phyloP scores from a whole-genome alignment of 2,797 vertebrate genomes.

The Synaphobranchus kaupii region DNA sequence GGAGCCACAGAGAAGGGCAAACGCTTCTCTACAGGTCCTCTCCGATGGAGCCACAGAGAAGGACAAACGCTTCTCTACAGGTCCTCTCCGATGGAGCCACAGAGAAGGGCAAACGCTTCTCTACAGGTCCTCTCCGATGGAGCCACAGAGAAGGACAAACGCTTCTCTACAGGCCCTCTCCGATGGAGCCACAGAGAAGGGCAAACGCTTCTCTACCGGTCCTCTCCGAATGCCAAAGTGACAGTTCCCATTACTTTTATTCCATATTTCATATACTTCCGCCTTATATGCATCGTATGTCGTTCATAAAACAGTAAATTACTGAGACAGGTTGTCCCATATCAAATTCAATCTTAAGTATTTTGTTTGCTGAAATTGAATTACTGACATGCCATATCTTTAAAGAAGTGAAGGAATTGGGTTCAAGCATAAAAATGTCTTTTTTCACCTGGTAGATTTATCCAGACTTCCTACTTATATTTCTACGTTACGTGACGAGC shows the following conservation, averaged over 20 bases:
- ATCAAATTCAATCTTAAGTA: neutral
- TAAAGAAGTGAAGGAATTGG: neutral
- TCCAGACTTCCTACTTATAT: neutral
- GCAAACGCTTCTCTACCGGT: neutral
- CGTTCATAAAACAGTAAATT: neutral
- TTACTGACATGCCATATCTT: neutral
- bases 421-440: neutral
- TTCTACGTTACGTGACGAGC: neutral
- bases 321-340: neutral
- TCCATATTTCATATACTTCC: neutral
- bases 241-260: neutral
- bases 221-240: neutral
- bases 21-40: neutral
- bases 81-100: neutral
- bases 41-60: no score
- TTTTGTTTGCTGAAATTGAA: neutral
- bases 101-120: neutral
- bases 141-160: no score
- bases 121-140: neutral
- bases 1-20: no score
- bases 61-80: neutral
- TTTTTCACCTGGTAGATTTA: neutral
- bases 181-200: neutral
- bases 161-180: neutral
- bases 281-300: neutral